These are phyloP conservation scores for Plusia festucae DNA, from an alignment of 2,888 invertebrate genomes.

Conservation along the genomic window DNA sequence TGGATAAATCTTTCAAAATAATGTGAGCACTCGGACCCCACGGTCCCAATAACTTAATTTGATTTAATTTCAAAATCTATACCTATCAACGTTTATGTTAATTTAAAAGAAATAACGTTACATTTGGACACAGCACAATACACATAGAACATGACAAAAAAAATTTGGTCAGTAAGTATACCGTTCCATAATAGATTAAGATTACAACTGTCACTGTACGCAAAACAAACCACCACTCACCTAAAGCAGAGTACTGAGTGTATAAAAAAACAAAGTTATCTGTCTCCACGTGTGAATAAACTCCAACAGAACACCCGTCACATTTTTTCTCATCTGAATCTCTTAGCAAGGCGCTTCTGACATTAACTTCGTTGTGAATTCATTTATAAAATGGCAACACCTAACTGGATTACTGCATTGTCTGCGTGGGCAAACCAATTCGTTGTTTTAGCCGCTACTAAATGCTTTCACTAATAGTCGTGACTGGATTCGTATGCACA, in stretches of 20 bases:
- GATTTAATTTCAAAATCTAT: too few relatives aligned
- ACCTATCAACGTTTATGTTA: too few relatives aligned
- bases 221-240: not conserved
- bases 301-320: not conserved
- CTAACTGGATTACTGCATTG: constrained; percentile 34
- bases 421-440: constrained; percentile 24
- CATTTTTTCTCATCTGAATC: constrained; percentile 16
- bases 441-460: constrained; percentile 27
- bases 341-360: constrained; percentile 19
- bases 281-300: not conserved
- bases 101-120: too few relatives aligned
- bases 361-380: constrained; percentile 28
- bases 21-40: too few relatives aligned
- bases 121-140: too few relatives aligned
- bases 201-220: not conserved
- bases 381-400: constrained; percentile 45
- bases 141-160: too few relatives aligned
- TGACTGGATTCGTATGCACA: too few relatives aligned
- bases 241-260: not conserved
- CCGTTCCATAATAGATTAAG: not conserved
- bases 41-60: too few relatives aligned
- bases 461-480: constrained; percentile 1
- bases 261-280: constrained; percentile 1
- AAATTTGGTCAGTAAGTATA: too few relatives aligned
- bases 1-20: too few relatives aligned